Evolutionary conservation across 2,113 vertebrate genomes (phyloP), one percentile per base, ranked within the genome.

Genomic region (Leptocoma aspasia): DNA sequence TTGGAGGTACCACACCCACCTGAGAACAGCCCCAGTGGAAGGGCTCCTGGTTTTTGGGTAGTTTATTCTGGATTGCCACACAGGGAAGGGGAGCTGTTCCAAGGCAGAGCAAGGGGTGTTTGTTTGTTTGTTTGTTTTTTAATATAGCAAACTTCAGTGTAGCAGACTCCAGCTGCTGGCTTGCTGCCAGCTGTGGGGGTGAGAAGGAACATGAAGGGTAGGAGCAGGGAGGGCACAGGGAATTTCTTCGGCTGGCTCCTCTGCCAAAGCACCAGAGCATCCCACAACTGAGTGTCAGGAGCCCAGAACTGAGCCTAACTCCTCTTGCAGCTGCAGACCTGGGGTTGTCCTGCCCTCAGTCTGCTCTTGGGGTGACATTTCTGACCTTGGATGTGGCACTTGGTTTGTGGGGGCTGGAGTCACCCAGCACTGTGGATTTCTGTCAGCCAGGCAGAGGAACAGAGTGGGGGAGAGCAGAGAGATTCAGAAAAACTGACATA

Each of bases 121-220:
- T 44, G 13, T 5, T 68, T 31, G 13, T 5, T 68, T 31, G 22
- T 19, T 31, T 16, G 24, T 19, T n/a, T 28, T 23, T 22, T 22
- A 9, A 26, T 28, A 13, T 1, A 61, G 4, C 10, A 7, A 65
- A n/a, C 2, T 9, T 10, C 30, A 42, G 14, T 16, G 4, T 1
- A 52, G 11, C 15, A 7, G 39, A 33, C 13, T 90, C 30, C 23
- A 26, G 5, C 64, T 61, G 47, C 59, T 64, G 59, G 1, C 56
- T 4, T 27, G 52, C 39, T 75, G 35, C 54, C 80, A 53, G 44
- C n/a, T 35, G 18, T 66, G 65, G 24, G 49, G 66, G 17, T 60
- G 63, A 54, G 64, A 39, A 13, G 47, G 27, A 1, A 1, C 39
- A 10, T 41, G 30, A 52, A 57, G 26, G 31, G 35, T 5, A 13